Evolutionary conservation across 2,113 vertebrate species (phyloP).

Genomic region (Platysteira castanea): DNA sequence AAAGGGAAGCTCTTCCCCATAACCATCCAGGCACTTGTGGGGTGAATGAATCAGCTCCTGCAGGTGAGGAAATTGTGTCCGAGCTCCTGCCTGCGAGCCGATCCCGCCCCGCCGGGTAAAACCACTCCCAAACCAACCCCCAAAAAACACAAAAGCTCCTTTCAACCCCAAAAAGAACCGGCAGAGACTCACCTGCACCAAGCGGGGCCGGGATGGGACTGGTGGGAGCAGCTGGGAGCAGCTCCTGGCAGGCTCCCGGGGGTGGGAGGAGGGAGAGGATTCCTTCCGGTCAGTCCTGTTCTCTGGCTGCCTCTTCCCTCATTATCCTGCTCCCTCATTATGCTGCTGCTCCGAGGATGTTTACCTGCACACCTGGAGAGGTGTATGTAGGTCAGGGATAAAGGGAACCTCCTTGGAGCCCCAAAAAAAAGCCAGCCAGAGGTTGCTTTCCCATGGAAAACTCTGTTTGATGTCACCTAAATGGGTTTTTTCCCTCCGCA

Average conservation of each 20-base stretch:
- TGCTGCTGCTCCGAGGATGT: background rate
- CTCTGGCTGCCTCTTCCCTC: background rate
- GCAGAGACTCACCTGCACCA: background rate
- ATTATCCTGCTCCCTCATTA: conserved; percentile 32
- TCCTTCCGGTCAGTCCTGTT: conserved; percentile 39
- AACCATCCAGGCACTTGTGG: background rate
- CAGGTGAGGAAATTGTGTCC: background rate
- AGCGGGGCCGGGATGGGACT: background rate
- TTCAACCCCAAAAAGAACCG: background rate
- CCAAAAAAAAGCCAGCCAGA: no score
- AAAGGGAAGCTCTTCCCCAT: background rate
- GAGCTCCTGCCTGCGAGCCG: background rate
- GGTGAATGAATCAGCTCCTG: background rate
- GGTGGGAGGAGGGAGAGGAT: conserved; percentile 26
- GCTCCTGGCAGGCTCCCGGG: background rate
- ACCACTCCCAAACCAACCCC: background rate
- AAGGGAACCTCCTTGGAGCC: background rate
- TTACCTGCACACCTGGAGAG: background rate
- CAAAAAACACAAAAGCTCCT: background rate
- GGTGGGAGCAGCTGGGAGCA: background rate
- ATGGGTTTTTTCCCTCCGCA: background rate
- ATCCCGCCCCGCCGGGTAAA: background rate
- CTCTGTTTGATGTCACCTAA: background rate
- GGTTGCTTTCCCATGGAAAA: accelerated
- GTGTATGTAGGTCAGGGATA: background rate